A percentile compares a stretch with the other conserved stretches of the same genome.
phyloP scores from a whole-genome alignment of 2,888 invertebrate species.

The Tipula confusa region DNA sequence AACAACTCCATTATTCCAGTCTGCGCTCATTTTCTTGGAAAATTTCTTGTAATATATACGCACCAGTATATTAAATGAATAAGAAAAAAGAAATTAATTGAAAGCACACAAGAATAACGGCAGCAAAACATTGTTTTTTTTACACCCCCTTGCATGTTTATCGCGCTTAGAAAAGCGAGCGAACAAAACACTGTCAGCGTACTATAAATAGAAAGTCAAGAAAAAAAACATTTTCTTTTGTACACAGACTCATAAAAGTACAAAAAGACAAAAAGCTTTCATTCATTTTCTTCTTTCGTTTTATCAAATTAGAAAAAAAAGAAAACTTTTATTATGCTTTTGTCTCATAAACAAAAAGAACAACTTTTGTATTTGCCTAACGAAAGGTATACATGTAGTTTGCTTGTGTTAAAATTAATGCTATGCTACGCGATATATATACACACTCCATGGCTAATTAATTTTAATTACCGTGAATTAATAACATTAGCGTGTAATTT shows the following conservation, averaged over 20 bases:
- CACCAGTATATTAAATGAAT: neutral
- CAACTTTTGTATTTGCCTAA: neutral
- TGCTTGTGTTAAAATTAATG: neutral
- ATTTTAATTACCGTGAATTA: neutral
- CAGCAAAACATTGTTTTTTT: neutral
- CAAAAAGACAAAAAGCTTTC: neutral
- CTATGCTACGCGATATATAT: neutral
- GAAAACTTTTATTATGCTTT: neutral
- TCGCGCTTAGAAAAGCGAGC: neutral
- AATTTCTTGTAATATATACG: too few species aligned
- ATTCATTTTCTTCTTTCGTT: neutral
- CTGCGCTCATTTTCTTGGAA: neutral
- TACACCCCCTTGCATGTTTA: neutral
- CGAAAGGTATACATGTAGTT: neutral
- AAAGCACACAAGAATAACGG: neutral
- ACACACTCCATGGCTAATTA: neutral
- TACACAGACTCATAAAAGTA: neutral
- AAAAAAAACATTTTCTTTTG: neutral
- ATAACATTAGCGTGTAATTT: neutral
- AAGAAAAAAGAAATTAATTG: neutral
- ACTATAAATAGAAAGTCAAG: neutral
- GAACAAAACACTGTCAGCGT: neutral
- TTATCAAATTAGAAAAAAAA: too few species aligned
- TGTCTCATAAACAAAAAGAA: neutral
- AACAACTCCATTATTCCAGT: neutral